Evolutionary conservation across 2,113 vertebrate genomes (phyloP).

Genomic region (Stercorarius parasiticus): DNA sequence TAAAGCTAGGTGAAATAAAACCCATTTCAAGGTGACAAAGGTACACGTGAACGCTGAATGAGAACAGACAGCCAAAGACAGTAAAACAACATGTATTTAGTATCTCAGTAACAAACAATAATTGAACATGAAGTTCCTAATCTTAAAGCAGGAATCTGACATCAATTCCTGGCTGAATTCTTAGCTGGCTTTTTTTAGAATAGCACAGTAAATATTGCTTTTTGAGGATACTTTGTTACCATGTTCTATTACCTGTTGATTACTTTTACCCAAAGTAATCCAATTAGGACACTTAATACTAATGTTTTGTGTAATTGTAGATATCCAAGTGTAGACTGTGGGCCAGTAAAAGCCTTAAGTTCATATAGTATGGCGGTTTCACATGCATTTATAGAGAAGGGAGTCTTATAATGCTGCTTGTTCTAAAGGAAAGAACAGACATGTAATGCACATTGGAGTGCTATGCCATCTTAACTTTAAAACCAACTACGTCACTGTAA

Average conservation of each 20-base stretch:
- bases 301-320: constrained; percentile 38
- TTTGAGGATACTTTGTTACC: neutral
- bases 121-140: constrained; percentile 38
- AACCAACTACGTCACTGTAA: constrained; percentile 48
- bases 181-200: neutral
- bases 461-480: constrained; percentile 38
- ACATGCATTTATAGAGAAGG: constrained; percentile 8
- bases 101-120: neutral
- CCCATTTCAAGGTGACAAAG: neutral
- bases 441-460: neutral
- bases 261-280: constrained; percentile 3
- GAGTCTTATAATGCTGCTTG: neutral
- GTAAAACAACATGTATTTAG: neutral
- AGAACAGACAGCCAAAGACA: constrained; percentile 31
- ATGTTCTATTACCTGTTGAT: neutral
- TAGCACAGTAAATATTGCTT: neutral
- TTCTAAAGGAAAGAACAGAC: neutral
- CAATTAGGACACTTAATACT: constrained; percentile 28
- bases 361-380: neutral
- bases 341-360: neutral
- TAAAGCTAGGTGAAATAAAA: neutral
- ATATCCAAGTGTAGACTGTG: neutral
- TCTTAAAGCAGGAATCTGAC: neutral
- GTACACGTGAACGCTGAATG: neutral
- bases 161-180: neutral